Conservation (phyloP, 1,140 invertebrate species). For the Heliconius eleuchia region DNA sequence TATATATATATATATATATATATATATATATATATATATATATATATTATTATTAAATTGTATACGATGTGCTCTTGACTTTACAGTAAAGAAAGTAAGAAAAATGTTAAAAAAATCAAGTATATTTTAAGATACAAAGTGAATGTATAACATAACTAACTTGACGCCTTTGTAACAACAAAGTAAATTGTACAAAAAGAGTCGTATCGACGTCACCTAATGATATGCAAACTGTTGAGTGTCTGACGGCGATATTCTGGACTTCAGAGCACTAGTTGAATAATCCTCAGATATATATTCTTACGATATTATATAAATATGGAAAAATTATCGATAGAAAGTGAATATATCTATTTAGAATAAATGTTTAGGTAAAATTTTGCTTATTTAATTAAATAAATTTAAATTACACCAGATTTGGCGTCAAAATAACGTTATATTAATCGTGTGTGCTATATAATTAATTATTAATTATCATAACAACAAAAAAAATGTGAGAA, state of each 20-base stretch:
- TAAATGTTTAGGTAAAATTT: not conserved
- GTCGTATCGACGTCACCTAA: slow-evolving; percentile 35
- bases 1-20: no score
- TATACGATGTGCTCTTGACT: no score
- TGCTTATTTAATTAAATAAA: not conserved
- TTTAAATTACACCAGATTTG: no score
- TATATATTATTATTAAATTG: no score
- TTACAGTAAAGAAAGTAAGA: not conserved
- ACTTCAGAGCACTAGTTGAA: slow-evolving; percentile 21
- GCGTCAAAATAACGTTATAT: no score
- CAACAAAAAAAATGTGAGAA: no score
- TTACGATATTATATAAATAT: not conserved
- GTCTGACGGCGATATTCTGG: slow-evolving; percentile 29
- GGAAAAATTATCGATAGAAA: not conserved
- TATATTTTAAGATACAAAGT: not conserved
- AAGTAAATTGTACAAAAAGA: not conserved
- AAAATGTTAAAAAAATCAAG: not conserved
- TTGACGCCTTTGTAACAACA: slow-evolving; percentile 19
- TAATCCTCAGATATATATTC: slow-evolving; percentile 25
- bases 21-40: no score
- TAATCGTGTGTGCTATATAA: no score
- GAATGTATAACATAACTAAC: not conserved
- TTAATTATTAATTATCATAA: no score
- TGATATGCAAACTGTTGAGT: slow-evolving; percentile 51
- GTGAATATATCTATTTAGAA: not conserved